Evolutionary conservation across 1,140 invertebrate species (phyloP), one percentile per base, ranked within the genome.

Genomic region (Eulimnadia texana): DNA sequence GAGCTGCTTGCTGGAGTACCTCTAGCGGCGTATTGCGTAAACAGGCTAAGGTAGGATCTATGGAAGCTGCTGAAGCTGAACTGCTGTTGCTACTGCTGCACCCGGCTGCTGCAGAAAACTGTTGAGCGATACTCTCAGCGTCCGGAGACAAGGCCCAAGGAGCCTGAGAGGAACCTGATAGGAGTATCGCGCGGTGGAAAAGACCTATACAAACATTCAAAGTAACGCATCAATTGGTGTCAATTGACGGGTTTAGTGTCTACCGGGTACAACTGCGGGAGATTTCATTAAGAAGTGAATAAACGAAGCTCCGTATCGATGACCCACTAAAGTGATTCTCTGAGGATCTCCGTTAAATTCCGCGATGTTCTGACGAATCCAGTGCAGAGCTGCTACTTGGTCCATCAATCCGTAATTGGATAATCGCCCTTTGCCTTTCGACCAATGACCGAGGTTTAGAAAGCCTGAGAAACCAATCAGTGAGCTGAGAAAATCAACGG

Each of bases 331-430:
- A 0, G 93, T 96, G 16, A 98, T 90, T 69, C 91, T 93, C 2
- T 66, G 60, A 10, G 64, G 63, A 62, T 68, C 67, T 24, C 64
- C 79, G 1, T 89, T 89, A 69, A 97, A 96, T 52, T 85, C 79
- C 3, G 80, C 84, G 57, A 95, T 92, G 70, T 94, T 94, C 71
- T 93, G 85, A 68, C 92, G 87, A 11, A 95, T 82, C 90, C 90
- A 93, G 68, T 93, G 86, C 1, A 93, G 74, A 0, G 88, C 89
- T 0, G 90, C 88, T 67, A 93, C 87, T 72, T 93, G 88, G 74
- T 96, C 93, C 84, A 94, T 88, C 20, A 95, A 77, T 0, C 90
- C 93, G 71, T 93, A 93, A 76, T 97, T 96, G 9, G 86, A 90
- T 65, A 88, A 84, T 57, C 88, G 78, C 2, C 87, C 87, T 69